Conservation (phyloP, 2,888 invertebrate species). For the Adineta ricciae region DNA sequence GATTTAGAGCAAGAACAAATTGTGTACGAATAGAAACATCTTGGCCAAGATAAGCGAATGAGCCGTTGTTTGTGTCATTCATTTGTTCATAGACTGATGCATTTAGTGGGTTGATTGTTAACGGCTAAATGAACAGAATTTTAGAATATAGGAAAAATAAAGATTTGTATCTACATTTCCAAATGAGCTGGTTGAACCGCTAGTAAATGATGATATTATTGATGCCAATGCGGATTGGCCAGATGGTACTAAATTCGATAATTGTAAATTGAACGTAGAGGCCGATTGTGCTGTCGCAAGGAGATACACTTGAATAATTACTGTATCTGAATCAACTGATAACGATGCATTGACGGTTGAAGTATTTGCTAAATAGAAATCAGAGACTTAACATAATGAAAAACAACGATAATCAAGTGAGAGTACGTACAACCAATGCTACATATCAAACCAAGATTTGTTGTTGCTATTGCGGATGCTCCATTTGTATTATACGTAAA, state of each 20-base stretch:
- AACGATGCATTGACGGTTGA: not conserved
- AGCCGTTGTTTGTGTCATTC: not conserved
- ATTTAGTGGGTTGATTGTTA: not conserved
- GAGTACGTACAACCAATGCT: constrained; percentile 21
- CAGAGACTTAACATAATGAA: not conserved
- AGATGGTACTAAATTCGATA: not conserved
- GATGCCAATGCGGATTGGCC: not conserved
- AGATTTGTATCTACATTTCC: not conserved
- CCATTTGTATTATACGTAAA: constrained; percentile 12
- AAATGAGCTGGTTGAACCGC: not conserved
- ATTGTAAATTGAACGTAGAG: not conserved
- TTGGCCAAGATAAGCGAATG: not conserved
- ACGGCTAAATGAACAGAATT: not conserved
- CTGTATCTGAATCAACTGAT: not conserved
- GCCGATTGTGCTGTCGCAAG: not conserved
- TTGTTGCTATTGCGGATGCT: not conserved
- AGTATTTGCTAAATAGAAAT: not conserved
- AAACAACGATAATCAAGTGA: not conserved
- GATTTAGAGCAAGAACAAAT: not conserved
- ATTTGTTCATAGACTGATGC: not conserved
- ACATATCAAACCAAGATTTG: constrained; percentile 25
- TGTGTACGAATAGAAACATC: not conserved
- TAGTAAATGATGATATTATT: not conserved
- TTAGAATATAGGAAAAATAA: too few relatives aligned
- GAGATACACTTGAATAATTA: not conserved